Evolutionary conservation across 2,113 vertebrate genomes (phyloP).

Genomic region (Chaetorhynchus papuensis): DNA sequence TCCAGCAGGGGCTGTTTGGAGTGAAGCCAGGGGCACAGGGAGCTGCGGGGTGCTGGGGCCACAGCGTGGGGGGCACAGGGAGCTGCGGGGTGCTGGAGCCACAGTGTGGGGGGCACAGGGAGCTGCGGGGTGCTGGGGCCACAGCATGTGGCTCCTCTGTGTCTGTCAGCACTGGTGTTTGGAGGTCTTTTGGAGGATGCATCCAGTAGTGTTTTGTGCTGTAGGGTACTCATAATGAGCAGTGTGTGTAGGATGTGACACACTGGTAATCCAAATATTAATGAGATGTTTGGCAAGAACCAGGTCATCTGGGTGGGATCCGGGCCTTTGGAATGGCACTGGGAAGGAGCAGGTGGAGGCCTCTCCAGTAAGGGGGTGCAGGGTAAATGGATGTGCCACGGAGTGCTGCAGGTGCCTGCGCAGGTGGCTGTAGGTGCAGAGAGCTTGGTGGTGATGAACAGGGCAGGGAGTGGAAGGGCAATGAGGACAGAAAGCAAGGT

Average conservation of each 20-base stretch:
- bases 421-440: not conserved
- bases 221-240: too few relatives aligned
- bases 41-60: not conserved
- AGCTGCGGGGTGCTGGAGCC: not conserved
- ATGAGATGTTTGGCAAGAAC: not conserved
- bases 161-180: not conserved
- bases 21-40: not conserved
- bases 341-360: not conserved
- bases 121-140: not conserved
- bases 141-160: accelerated
- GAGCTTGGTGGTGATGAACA: not conserved
- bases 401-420: not conserved
- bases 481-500: not conserved
- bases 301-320: not conserved
- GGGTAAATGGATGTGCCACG: too few relatives aligned
- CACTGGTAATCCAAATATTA: not conserved
- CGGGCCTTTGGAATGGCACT: not conserved
- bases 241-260: not conserved
- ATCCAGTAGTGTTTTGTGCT: not conserved
- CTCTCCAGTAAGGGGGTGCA: not conserved
- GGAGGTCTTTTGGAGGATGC: not conserved
- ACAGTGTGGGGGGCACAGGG: not conserved
- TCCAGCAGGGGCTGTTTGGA: not conserved
- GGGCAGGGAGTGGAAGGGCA: not conserved
- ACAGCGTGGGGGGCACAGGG: not conserved